Conservation (phyloP, 2,888 invertebrate genomes). For the Chydorus sphaericus region DNA sequence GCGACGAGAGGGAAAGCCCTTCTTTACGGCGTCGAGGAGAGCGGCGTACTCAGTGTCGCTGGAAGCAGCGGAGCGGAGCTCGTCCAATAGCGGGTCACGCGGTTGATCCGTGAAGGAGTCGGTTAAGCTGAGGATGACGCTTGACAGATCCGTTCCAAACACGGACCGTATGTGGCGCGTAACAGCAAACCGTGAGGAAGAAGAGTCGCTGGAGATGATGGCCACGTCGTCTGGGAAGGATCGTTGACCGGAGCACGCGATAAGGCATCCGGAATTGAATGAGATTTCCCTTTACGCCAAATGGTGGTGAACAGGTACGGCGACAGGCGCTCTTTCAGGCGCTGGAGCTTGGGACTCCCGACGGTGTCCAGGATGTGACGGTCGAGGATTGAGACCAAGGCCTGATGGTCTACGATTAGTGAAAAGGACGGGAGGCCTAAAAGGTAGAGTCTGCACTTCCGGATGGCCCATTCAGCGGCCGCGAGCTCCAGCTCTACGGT, state of each 20-base stretch:
- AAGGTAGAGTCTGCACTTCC: slow-evolving; percentile 23
- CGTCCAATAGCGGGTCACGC: not conserved
- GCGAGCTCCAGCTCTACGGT: slow-evolving; percentile 20
- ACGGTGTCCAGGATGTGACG: slow-evolving; percentile 19
- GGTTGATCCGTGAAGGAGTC: not conserved
- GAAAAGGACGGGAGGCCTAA: slow-evolving; percentile 20
- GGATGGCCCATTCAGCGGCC: slow-evolving; percentile 22
- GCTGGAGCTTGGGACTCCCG: slow-evolving; percentile 21
- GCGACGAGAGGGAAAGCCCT: not conserved
- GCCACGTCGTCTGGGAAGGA: slow-evolving; percentile 3
- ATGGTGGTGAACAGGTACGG: slow-evolving; percentile 12
- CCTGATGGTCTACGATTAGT: slow-evolving; percentile 22
- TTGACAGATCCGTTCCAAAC: no score
- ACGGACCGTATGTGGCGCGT: no score
- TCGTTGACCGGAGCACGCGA: slow-evolving; percentile 19
- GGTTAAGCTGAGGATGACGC: no score
- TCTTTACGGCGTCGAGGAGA: not conserved
- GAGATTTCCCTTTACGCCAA: slow-evolving; percentile 9
- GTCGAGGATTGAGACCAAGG: slow-evolving; percentile 21
- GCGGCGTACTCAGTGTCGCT: not conserved
- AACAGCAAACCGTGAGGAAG: no score
- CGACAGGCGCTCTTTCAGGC: slow-evolving; percentile 19
- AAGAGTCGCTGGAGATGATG: no score
- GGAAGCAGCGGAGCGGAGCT: not conserved
- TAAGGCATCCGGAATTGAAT: slow-evolving; percentile 21